A percentile compares a stretch with the other conserved stretches of the same genome.
Conservation (phyloP, 2,888 invertebrate genomes). For the Coremacera marginata region DNA sequence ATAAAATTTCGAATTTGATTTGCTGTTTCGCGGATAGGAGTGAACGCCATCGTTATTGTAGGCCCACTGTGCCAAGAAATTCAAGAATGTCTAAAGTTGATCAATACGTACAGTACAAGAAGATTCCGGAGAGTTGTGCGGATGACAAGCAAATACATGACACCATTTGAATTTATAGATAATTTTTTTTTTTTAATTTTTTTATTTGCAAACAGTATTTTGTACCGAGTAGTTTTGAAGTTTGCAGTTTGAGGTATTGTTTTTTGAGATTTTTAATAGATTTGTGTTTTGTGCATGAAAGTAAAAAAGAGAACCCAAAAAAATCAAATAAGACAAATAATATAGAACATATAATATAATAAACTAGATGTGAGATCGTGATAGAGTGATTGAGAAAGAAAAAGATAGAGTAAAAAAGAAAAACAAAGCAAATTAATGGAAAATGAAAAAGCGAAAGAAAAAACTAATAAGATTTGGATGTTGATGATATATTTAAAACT, state of each 20-base stretch:
- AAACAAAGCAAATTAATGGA: constrained; percentile 40
- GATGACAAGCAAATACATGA: constrained; percentile 26
- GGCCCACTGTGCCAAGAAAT: constrained; percentile 66
- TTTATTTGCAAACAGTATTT: constrained; percentile 39
- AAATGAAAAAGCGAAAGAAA: constrained; percentile 49
- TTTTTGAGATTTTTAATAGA: constrained; percentile 44
- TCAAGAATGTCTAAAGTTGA: constrained; percentile 61
- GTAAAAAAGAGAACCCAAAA: constrained; percentile 61
- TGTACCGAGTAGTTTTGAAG: constrained; percentile 38
- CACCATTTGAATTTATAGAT: constrained; percentile 35
- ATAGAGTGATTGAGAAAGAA: constrained; percentile 8
- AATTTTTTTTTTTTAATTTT: constrained; percentile 32
- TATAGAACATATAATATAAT: constrained; percentile 50
- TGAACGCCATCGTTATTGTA: constrained; percentile 58
- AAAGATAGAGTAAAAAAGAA: constrained; percentile 33
- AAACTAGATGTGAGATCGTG: constrained; percentile 30
- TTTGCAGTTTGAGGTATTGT: constrained; percentile 45
- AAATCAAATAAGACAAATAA: constrained; percentile 54
- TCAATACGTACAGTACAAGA: background rate
- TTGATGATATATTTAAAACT: constrained; percentile 25
- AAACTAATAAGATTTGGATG: constrained; percentile 36
- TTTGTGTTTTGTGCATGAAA: constrained; percentile 61
- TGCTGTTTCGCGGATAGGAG: constrained; percentile 63
- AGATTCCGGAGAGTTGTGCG: background rate
- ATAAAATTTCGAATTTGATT: constrained; percentile 69